Evolutionary conservation across 2,797 vertebrate species (phyloP).

Genomic region (Myotis vivesi): DNA sequence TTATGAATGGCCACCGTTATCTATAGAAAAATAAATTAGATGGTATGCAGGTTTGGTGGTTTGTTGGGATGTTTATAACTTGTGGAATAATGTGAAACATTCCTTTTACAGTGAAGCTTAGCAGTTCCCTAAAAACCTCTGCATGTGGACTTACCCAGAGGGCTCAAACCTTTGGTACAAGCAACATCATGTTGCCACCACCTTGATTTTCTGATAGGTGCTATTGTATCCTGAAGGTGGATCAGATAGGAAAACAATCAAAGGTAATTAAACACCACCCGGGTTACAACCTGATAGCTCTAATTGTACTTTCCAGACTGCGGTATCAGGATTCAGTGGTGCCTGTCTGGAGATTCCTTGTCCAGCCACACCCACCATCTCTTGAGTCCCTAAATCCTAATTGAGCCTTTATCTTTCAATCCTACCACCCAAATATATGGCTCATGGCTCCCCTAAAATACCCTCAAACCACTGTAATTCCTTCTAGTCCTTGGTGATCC

Average conservation of each 20-base stretch:
- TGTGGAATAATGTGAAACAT: neutral
- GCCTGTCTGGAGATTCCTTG: neutral
- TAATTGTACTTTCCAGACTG: neutral
- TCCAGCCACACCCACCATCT: neutral
- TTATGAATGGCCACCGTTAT: neutral
- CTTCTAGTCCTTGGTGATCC: neutral
- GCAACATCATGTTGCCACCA: neutral
- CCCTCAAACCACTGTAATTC: neutral
- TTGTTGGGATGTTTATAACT: neutral
- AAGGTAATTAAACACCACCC: constrained; percentile 14
- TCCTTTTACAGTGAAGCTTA: neutral
- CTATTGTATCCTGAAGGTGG: constrained; percentile 15
- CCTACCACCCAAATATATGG: neutral
- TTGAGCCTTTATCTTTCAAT: neutral
- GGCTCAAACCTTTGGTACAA: neutral
- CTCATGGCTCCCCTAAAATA: neutral
- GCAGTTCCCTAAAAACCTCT: neutral
- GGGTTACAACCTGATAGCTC: neutral
- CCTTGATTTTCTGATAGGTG: constrained; percentile 34
- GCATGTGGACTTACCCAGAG: neutral
- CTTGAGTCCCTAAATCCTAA: neutral
- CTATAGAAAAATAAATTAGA: neutral
- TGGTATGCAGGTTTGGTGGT: neutral
- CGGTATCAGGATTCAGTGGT: neutral
- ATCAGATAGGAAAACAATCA: constrained; percentile 23